Base-by-base conservation (phyloP, 2,113 vertebrate species). In the Acinonyx jubatus region DNA sequence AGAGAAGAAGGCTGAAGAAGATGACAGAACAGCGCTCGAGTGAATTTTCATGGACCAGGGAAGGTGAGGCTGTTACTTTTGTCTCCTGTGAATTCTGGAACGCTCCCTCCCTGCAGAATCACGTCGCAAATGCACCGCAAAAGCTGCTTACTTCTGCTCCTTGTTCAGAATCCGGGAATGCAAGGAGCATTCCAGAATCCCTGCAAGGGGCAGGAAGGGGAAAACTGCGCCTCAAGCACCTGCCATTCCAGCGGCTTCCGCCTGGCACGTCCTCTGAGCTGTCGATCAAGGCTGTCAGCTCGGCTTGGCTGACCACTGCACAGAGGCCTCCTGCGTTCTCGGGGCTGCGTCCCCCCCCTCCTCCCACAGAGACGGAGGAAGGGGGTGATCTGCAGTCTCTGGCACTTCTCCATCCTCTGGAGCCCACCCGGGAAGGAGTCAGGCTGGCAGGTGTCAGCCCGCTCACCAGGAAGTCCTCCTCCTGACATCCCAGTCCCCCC, bases 311-410 rank as follows among this genome's bases (percentile, higher is more conserved):
- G 65, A 66, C n/a, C 50, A 3, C n/a, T 5, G 41, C 31, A n/a
- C 41, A 7, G 31, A 25, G 36, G 48, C 33, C 16, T 55, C 29
- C 18, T 45, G 69, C 1, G 36, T 63, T 66, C 52, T 63, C 15
- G 2, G 41, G 21, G 4, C 16, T 25, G 6, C 5, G 33, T 16
- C 82, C 7, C 27, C 33, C n/a, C 41, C 55, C 4, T 18, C 41
- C 27, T 41, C 2, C 31, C 79, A 21, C 7, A 36, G 31, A 76
- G 38, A 41, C 0, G 13, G 36, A 1, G 8, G 3, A 2, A 8
- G 31, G 6, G 27, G 2, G 12, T 1, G 4, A 4, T 10, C 63
- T 15, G 23, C 3, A 29, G 36, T 25, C 45, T 21, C 27, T 41
- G 4, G 1, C 36, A 14, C 12, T 10, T 7, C 21, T 50, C 29